phyloP scores from a whole-genome alignment of 2,797 vertebrate species.

The Sylvia borin region DNA sequence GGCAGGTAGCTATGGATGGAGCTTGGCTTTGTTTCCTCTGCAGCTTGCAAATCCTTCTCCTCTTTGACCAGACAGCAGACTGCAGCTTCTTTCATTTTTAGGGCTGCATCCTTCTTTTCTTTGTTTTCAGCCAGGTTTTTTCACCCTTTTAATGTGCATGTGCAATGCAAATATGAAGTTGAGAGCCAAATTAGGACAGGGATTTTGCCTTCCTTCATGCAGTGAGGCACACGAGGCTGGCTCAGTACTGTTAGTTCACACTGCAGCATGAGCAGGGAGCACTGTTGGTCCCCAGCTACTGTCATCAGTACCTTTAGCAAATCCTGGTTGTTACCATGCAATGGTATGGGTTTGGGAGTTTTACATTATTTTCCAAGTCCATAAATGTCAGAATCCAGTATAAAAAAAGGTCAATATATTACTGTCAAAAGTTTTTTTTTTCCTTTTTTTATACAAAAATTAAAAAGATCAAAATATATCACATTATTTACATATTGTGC shows the following conservation, averaged over 20 bases:
- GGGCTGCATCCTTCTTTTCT: conserved; percentile 81
- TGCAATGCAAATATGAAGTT: conserved; percentile 63
- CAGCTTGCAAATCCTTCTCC: background rate
- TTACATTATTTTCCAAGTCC: conserved; percentile 67
- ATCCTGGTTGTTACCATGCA: background rate
- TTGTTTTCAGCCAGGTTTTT: conserved; percentile 78
- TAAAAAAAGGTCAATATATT: conserved; percentile 90
- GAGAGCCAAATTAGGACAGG: conserved; percentile 61
- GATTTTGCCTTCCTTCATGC: conserved; percentile 44
- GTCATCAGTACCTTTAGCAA: background rate
- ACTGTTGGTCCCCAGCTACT: conserved; percentile 60
- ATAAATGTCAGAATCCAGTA: conserved; percentile 71
- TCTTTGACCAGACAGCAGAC: background rate
- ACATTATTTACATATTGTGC: conserved; percentile 87
- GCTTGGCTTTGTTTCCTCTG: conserved; percentile 30
- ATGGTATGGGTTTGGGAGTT: conserved; percentile 4
- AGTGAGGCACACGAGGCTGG: conserved; percentile 6
- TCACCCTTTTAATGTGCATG: conserved; percentile 76
- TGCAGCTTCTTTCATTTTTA: conserved; percentile 57
- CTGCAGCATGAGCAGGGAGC: conserved; percentile 32
- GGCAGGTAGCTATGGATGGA: conserved; percentile 44
- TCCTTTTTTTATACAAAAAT: conserved; percentile 81
- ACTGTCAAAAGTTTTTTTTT: conserved; percentile 76
- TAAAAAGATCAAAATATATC: conserved; percentile 87
- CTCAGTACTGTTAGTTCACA: conserved; percentile 48